Conservation (phyloP, 2,113 vertebrate genomes). For the Paramisgurnus dabryanus region DNA sequence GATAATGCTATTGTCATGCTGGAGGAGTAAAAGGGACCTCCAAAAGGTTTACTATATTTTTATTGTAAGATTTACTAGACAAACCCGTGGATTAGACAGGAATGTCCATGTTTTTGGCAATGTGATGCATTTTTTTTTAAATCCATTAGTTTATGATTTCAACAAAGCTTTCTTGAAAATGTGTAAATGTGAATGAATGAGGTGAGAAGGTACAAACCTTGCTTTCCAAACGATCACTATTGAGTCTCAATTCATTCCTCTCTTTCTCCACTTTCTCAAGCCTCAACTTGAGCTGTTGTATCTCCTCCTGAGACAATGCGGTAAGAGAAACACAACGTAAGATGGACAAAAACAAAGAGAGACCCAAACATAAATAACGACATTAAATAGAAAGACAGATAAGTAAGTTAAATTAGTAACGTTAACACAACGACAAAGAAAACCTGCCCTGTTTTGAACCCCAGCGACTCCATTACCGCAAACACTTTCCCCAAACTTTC, state of each 20-base stretch:
- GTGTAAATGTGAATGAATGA: not conserved
- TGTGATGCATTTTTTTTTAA: not conserved
- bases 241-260: conserved; percentile 90
- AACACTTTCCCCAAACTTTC: conserved; percentile 22
- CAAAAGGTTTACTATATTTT: too few species aligned
- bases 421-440: conserved; percentile 11
- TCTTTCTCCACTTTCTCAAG: conserved; percentile 95
- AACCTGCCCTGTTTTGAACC: not conserved
- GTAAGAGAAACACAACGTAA: not conserved
- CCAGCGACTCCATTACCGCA: not conserved
- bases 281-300: conserved; percentile 88
- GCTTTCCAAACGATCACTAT: conserved; percentile 90
- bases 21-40: not conserved
- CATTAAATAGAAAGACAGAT: not conserved
- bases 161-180: not conserved
- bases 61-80: too few species aligned
- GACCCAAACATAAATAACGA: not conserved
- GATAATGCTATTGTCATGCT: not conserved
- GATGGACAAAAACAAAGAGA: not conserved
- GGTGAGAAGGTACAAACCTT: conserved; percentile 71
- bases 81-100: too few species aligned
- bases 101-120: too few species aligned
- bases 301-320: conserved; percentile 83
- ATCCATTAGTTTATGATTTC: not conserved
- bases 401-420: conserved; percentile 7